These are phyloP conservation scores for Eilema sororculum DNA, from an alignment of 2,888 invertebrate genomes.

Conservation along the genomic window DNA sequence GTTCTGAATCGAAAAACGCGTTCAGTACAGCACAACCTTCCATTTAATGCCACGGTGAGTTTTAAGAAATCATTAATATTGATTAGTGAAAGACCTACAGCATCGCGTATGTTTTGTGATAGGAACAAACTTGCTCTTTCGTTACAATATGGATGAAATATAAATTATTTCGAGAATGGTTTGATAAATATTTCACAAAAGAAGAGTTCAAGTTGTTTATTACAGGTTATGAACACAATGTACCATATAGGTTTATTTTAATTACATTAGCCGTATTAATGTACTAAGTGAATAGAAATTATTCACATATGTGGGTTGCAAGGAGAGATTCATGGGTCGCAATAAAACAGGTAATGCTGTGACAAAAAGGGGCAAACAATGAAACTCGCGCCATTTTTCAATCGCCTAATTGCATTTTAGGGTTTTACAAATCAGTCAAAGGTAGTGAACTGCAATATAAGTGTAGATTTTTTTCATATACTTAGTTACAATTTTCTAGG, in stretches of 20 bases:
- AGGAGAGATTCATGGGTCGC: background rate
- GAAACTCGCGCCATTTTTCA: background rate
- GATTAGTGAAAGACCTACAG: slow-evolving; percentile 63
- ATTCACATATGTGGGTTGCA: background rate
- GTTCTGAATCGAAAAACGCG: background rate
- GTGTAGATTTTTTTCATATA: background rate
- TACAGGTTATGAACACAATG: background rate
- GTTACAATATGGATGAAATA: slow-evolving; percentile 55
- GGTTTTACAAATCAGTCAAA: no score
- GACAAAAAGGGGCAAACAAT: no score
- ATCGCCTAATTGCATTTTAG: background rate
- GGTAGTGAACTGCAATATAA: no score
- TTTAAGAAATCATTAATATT: slow-evolving; percentile 72
- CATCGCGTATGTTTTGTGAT: slow-evolving; percentile 54
- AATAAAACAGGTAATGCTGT: background rate
- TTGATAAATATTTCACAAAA: background rate
- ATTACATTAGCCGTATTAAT: background rate
- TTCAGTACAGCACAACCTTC: slow-evolving; percentile 9
- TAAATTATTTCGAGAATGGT: slow-evolving; percentile 46
- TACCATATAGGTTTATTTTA: background rate
- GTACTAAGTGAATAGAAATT: background rate
- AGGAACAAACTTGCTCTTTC: slow-evolving; percentile 55
- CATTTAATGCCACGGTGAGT: slow-evolving; percentile 35
- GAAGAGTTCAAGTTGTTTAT: background rate
- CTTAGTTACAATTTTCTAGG: no score